These are phyloP conservation scores for Ochotona curzoniae DNA, from an alignment of 2,113 vertebrate species.

Conservation along the genomic window DNA sequence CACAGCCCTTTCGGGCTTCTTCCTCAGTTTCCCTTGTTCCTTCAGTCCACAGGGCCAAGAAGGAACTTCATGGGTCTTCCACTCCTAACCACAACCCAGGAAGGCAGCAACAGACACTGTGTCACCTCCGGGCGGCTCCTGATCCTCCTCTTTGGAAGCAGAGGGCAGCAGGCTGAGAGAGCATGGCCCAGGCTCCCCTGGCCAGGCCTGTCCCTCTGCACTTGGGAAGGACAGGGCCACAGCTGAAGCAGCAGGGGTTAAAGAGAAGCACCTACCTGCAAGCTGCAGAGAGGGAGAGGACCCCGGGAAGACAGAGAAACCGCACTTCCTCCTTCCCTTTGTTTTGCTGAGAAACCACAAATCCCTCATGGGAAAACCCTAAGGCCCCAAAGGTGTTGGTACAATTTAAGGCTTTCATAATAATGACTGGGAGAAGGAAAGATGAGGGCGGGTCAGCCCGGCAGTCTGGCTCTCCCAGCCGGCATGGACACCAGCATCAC, in stretches of 20 bases:
- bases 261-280: slow-evolving; percentile 66
- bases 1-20: not conserved
- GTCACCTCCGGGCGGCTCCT: not conserved
- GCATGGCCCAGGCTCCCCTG: not conserved
- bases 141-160: not conserved
- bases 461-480: not conserved
- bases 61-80: not conserved
- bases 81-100: not conserved
- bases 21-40: slow-evolving; percentile 27
- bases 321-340: slow-evolving; percentile 61
- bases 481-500: not conserved
- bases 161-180: not conserved
- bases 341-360: slow-evolving; percentile 73
- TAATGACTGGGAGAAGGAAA: not conserved
- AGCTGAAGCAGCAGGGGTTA: not conserved
- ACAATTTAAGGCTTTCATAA: slow-evolving; percentile 56
- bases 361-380: slow-evolving; percentile 49
- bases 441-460: no score
- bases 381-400: slow-evolving; percentile 44
- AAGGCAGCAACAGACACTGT: not conserved
- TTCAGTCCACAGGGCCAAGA: not conserved
- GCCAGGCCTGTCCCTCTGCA: not conserved
- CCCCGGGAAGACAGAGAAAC: slow-evolving; percentile 55
- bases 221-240: not conserved
- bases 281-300: slow-evolving; percentile 33